A percentile compares a stretch with the other conserved stretches of the same genome.
phyloP scores from a whole-genome alignment of 1,140 invertebrate species.

The Trigoniulus corallinus region DNA sequence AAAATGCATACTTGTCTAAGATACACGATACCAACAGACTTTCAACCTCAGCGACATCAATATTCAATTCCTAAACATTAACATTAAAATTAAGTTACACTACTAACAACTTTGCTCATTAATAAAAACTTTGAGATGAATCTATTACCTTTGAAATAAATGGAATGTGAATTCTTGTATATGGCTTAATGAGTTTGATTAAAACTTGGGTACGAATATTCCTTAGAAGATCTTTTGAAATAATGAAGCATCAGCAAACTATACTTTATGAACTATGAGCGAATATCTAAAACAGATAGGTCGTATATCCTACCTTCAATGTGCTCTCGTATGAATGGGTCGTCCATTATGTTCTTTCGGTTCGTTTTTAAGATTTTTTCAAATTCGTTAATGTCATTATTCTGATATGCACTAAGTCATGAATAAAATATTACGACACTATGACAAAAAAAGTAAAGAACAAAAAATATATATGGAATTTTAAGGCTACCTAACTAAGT shows the following conservation, averaged over 20 bases:
- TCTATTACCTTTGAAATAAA: constrained; percentile 77
- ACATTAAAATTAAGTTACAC: no score
- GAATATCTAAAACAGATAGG: neutral
- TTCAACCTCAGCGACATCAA: constrained; percentile 90
- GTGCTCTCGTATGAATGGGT: constrained; percentile 97
- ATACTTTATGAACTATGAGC: constrained; percentile 2
- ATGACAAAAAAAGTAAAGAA: constrained; percentile 2
- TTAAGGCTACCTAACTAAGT: constrained; percentile 57
- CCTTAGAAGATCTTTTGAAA: constrained; percentile 60
- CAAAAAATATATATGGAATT: constrained; percentile 6
- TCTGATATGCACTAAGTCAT: constrained; percentile 80
- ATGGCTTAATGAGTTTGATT: constrained; percentile 94
- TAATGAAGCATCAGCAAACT: constrained; percentile 5
- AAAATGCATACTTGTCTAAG: constrained; percentile 81
- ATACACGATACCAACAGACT: constrained; percentile 97
- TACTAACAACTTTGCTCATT: no score
- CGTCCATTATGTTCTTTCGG: constrained; percentile 94
- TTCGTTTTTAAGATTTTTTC: constrained; percentile 92
- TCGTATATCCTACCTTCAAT: constrained; percentile 54
- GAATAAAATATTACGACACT: no score
- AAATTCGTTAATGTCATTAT: constrained; percentile 98
- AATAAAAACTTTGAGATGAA: no score
- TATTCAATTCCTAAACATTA: constrained; percentile 85
- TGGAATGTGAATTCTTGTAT: constrained; percentile 93
- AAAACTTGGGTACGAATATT: constrained; percentile 97